Conservation (phyloP, 92 coral and sea anemone species). For the Meandrina meandrites region DNA sequence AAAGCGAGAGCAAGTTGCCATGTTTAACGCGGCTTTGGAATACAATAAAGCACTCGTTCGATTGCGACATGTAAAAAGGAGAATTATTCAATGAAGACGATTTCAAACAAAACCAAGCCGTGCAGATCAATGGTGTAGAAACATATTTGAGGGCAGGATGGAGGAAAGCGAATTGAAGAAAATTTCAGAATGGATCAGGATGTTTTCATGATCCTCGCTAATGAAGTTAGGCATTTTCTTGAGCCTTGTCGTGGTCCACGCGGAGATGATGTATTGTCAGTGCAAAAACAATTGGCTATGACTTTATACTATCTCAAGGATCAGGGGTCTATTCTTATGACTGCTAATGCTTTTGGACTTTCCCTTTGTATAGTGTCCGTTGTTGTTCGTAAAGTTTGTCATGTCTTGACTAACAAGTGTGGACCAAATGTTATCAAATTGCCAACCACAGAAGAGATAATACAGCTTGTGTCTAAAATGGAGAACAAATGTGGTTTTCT, state of each 20-base stretch:
- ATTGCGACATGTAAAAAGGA: constrained; percentile 32
- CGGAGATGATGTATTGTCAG: constrained; percentile 47
- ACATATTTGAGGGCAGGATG: constrained; percentile 26
- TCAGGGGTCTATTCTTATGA: constrained; percentile 64
- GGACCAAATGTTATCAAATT: constrained; percentile 43
- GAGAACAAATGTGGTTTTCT: constrained; percentile 48
- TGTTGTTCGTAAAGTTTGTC: constrained; percentile 52
- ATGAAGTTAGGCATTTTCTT: constrained; percentile 40
- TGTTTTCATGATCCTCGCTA: not conserved
- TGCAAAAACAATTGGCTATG: constrained; percentile 64
- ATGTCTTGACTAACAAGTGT: constrained; percentile 31
- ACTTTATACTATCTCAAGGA: constrained; percentile 62
- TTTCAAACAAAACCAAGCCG: constrained; percentile 27
- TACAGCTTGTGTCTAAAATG: constrained; percentile 30
- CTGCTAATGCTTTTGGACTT: constrained; percentile 62
- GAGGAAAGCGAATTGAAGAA: constrained; percentile 54
- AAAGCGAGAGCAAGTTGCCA: constrained; percentile 34
- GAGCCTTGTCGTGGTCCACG: constrained; percentile 49
- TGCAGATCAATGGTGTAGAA: constrained; percentile 23
- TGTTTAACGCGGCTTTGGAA: constrained; percentile 29
- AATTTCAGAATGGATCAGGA: constrained; percentile 50
- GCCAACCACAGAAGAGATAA: constrained; percentile 54
- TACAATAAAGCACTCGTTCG: constrained; percentile 20
- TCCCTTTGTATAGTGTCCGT: constrained; percentile 30
- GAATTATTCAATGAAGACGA: constrained; percentile 21